Conservation (phyloP, 2,797 vertebrate genomes). For the Lerista edwardsae region DNA sequence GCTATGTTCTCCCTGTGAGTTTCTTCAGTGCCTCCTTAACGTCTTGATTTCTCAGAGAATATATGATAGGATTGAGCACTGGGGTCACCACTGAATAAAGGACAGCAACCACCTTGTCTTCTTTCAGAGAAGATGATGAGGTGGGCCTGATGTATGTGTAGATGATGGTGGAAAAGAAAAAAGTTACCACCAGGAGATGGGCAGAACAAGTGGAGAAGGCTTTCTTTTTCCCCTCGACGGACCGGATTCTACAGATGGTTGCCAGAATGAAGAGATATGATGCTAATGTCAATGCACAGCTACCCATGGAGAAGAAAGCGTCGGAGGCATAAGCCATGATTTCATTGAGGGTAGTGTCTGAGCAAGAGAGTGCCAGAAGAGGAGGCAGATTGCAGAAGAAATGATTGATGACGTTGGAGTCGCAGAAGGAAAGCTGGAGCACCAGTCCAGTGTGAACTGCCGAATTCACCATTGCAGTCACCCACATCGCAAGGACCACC, state of each 20-base stretch:
- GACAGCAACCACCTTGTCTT: conserved; percentile 14
- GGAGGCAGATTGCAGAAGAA: conserved; percentile 32
- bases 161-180: conserved; percentile 34
- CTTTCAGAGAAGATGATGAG: conserved; percentile 2
- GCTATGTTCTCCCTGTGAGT: not conserved
- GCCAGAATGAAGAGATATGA: conserved; percentile 27
- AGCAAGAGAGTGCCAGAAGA: not conserved
- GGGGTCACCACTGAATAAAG: conserved; percentile 27
- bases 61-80: conserved; percentile 37
- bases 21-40: conserved; percentile 32
- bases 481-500: conserved; percentile 17
- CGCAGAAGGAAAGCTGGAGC: conserved; percentile 12
- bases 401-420: conserved; percentile 16
- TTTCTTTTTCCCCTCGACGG: conserved; percentile 22
- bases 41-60: conserved; percentile 39
- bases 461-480: conserved; percentile 21
- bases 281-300: not conserved
- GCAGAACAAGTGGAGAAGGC: conserved; percentile 40
- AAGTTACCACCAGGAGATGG: not conserved
- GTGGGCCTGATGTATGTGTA: conserved; percentile 37
- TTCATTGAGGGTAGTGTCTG: not conserved
- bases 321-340: not conserved
- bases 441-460: not conserved
- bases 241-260: conserved; percentile 31
- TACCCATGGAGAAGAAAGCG: not conserved